Percentiles rank a stretch among this genome's conserved stretches.
Evolutionary conservation across 2,113 vertebrate species (phyloP).

Genomic region (Entelurus aequoreus): DNA sequence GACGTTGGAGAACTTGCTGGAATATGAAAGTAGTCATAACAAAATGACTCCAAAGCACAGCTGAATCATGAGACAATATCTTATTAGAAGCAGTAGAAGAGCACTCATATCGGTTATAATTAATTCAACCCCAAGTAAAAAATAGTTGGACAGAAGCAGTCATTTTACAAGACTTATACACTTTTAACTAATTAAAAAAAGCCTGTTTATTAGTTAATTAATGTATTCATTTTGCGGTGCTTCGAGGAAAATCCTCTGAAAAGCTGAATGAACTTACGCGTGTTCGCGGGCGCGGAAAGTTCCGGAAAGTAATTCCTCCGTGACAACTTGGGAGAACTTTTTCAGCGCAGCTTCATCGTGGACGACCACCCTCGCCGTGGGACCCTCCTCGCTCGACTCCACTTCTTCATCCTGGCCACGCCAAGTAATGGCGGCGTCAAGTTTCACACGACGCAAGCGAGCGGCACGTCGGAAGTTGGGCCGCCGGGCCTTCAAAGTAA

Average conservation of each 20-base stretch:
- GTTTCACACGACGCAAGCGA: neutral
- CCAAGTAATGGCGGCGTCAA: slow-evolving; percentile 14
- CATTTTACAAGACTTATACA: no score
- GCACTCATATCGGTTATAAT: no score
- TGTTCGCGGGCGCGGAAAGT: slow-evolving; percentile 10
- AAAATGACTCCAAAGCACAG: no score
- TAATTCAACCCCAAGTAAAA: no score
- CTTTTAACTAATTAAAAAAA: no score
- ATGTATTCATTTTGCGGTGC: neutral
- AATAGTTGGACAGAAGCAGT: no score
- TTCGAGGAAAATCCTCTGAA: neutral
- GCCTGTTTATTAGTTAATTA: no score
- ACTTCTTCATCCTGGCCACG: neutral
- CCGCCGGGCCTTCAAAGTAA: slow-evolving; percentile 33
- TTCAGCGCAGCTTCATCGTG: slow-evolving; percentile 39
- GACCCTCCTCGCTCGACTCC: slow-evolving; percentile 12
- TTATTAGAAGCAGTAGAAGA: no score
- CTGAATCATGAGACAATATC: no score
- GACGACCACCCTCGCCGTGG: slow-evolving; percentile 5
- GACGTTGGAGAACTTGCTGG: no score
- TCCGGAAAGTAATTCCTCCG: neutral
- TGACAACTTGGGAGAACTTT: neutral
- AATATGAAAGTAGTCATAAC: no score
- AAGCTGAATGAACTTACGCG: slow-evolving; percentile 42
- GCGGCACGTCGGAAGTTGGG: fast-evolving